Evolutionary conservation across 2,797 vertebrate species (phyloP), one percentile per base, ranked within the genome.

Genomic region (Diplodus sargus): DNA sequence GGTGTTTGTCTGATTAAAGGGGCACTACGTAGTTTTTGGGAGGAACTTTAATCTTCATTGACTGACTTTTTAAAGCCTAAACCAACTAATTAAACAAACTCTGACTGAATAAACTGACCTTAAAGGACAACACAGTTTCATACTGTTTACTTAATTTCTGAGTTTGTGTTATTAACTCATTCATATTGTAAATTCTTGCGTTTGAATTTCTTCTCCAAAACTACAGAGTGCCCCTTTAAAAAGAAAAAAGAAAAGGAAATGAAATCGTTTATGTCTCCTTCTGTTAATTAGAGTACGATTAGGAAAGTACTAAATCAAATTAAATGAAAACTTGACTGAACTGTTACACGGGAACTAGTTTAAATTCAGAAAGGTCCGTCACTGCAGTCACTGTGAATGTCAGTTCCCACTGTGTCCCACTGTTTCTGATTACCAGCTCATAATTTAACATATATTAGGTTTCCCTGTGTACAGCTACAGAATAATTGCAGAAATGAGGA

Each of bases 371-470:
- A 52, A 61, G 57, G 65, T 43, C 30, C 10, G 12, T 53, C 75
- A 48, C 20, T 52, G 70, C 30, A 8, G 12, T 53, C 75, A 48
- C 20, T 52, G 70, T 54, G 62, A 75, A 49, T 34, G 45, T 67
- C 72, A 75, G 42, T n/a, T 57, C 39, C 56, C 56, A 49, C 59
- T 59, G 42, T 78, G 51, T 82, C 43, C 65, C 79, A 59, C 79
- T 71, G 86, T 81, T 89, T 84, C 84, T 77, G 39, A 71, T 85
- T 78, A 86, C 75, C 82, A 54, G 52, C 67, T 62, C 84, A 89
- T 90, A 83, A 80, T 85, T 87, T 89, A 78, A 8, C 82, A 86
- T 83, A 56, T 45, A 84, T 86, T 78, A 67, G 61, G 34, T 72
- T 78, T 57, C 66, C 66, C 71, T 70, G 72, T 49, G 82, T 78